Conservation (phyloP, 92 coral and sea anemone genomes). For the Phenganax stokvisi region DNA sequence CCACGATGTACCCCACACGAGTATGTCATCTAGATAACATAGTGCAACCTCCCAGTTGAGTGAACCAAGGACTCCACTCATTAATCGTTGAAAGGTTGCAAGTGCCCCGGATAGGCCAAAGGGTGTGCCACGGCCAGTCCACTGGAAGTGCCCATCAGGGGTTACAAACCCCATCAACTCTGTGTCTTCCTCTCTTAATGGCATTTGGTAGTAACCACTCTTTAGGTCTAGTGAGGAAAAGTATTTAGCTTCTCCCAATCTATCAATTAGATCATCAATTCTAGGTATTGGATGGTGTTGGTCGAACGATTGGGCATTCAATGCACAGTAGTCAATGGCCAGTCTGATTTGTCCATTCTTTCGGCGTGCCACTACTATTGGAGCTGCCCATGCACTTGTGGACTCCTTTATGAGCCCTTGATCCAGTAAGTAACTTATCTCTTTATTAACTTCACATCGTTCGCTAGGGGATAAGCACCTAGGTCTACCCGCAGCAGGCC, state of each 20-base stretch:
- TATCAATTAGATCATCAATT: conserved; percentile 18
- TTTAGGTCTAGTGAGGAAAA: conserved; percentile 13
- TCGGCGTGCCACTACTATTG: conserved; percentile 12
- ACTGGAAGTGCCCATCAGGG: conserved; percentile 30
- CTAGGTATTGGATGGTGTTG: conserved; percentile 31
- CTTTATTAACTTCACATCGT: conserved; percentile 26
- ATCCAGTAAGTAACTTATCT: conserved; percentile 10
- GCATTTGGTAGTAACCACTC: not conserved
- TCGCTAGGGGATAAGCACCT: conserved; percentile 28
- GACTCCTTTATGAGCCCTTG: conserved; percentile 13
- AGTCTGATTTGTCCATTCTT: conserved; percentile 11
- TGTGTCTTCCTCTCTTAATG: not conserved
- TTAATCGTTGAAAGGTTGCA: conserved; percentile 24
- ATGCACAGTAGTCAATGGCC: conserved; percentile 5
- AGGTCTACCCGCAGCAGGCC: conserved; percentile 23
- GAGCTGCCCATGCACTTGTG: conserved; percentile 31
- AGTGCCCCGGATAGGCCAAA: conserved; percentile 33
- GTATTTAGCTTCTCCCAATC: conserved; percentile 16
- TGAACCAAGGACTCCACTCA: conserved; percentile 20
- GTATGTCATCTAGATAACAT: conserved; percentile 9
- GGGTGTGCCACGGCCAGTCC: conserved; percentile 27
- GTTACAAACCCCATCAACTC: conserved; percentile 14
- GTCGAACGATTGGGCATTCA: conserved; percentile 25
- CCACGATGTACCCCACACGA: conserved; percentile 24
- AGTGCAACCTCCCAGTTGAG: conserved; percentile 18